Percentiles rank a stretch among this genome's conserved stretches.
These are phyloP conservation scores for Anagyrus pseudococci DNA, from an alignment of 2,888 invertebrate species.

Conservation along the genomic window DNA sequence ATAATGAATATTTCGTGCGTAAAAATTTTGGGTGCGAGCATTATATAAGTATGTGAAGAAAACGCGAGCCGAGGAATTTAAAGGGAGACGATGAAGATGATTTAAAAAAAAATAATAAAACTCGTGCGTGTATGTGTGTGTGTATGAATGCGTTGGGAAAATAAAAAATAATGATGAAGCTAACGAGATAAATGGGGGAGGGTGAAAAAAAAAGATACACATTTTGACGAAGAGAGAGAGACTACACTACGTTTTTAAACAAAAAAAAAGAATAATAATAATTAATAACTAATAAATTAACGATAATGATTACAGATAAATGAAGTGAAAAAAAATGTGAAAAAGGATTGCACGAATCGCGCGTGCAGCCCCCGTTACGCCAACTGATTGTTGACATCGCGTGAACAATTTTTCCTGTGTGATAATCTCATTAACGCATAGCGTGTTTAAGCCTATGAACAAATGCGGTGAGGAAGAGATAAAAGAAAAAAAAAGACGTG, in stretches of 20 bases:
- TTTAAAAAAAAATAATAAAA: too few relatives aligned
- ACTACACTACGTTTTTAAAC: constrained; percentile 48
- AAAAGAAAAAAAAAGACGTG: too few relatives aligned
- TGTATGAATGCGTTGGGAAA: too few relatives aligned
- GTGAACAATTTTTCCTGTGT: constrained; percentile 58
- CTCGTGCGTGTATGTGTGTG: too few relatives aligned
- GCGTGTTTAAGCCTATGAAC: constrained; percentile 53
- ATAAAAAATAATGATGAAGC: too few relatives aligned
- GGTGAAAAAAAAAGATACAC: constrained; percentile 5
- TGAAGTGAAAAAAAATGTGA: constrained; percentile 30
- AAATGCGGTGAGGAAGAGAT: not conserved
- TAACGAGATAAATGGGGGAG: constrained; percentile 21
- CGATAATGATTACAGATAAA: constrained; percentile 5
- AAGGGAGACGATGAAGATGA: too few relatives aligned
- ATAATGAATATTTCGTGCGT: not conserved
- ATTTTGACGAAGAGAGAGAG: constrained; percentile 42
- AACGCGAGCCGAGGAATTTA: constrained; percentile 29
- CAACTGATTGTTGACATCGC: constrained; percentile 59
- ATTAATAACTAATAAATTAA: not conserved
- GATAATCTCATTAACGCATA: constrained; percentile 60
- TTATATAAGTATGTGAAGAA: constrained; percentile 27
- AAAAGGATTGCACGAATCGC: constrained; percentile 44
- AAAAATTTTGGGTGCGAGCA: not conserved
- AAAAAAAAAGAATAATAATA: constrained; percentile 37
- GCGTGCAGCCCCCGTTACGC: constrained; percentile 54